Evolutionary conservation across 2,797 vertebrate species (phyloP), one percentile per base, ranked within the genome.

Genomic region (Sebastes wilsoni): DNA sequence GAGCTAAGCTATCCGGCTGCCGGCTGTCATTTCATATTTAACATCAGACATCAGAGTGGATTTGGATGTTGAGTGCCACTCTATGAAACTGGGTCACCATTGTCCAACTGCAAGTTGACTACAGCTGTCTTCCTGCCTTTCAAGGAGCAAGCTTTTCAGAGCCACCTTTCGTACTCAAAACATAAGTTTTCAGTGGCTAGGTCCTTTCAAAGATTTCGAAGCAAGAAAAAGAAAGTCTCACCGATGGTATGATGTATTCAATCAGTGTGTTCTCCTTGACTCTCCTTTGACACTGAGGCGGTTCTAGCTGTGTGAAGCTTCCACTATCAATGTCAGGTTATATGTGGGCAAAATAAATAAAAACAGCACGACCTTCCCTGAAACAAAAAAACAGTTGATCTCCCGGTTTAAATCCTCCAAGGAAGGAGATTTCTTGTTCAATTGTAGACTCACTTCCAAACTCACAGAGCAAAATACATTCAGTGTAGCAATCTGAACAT

Each of bases 311-410:
- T 75, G 73, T 20, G 60, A 68, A 72, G 67, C 34, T 80, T 77
- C 79, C 9, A 58, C 67, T 55, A 36, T 75, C 66, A 75, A 55
- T 46, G 7, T 59, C 49, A 52, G 54, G 38, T 69, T 56, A 32
- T 46, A 58, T 68, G 66, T 76, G 62, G 30, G 62, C 11, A 46
- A 83, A 81, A 78, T 59, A 77, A 86, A 80, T 54, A 61, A 81
- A 82, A 71, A 58, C 49, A 52, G 65, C 28, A 67, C 82, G 79
- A 87, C 80, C 81, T 85, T 87, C 85, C 34, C 34, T 9, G 20
- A 49, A 67, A 61, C 11, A 68, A 49, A 54, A 13, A 55, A 28
- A 20, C 34, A 30, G 8, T 61, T 75, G 42, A 84, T 66, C 3
- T 73, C 20, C 12, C 38, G 3, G 18, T 81, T 38, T 32, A 55